Evolutionary conservation across 2,113 vertebrate species (phyloP).

Genomic region (Propithecus coquereli): DNA sequence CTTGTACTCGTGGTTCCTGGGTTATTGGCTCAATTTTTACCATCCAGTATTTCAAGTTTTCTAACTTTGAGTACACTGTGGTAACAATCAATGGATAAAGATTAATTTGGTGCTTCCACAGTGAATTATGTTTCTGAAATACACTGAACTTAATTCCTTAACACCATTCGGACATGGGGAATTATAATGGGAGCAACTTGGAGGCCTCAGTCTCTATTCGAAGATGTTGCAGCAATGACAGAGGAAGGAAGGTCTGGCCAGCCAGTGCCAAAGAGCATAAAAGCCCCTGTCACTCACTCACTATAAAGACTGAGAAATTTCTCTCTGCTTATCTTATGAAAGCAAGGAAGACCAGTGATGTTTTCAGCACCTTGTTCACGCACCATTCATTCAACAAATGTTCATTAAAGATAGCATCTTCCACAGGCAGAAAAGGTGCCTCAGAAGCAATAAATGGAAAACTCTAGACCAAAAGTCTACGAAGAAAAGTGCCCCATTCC

Average conservation of each 20-base stretch:
- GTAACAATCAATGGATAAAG: background rate
- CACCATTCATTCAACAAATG: background rate
- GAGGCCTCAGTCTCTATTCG: background rate
- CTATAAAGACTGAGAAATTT: background rate
- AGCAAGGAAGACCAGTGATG: accelerated
- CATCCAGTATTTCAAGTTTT: background rate
- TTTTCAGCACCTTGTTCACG: background rate
- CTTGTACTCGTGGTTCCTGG: background rate
- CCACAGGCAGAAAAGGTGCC: background rate
- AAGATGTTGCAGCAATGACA: background rate
- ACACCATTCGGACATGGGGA: background rate
- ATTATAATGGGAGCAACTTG: background rate
- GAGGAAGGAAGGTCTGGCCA: background rate
- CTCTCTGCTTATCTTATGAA: background rate
- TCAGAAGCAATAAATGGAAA: background rate
- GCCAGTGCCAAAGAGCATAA: background rate
- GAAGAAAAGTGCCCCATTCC: background rate
- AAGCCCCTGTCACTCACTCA: background rate
- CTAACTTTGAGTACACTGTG: background rate
- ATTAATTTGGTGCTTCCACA: background rate
- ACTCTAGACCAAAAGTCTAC: background rate
- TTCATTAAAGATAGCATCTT: background rate
- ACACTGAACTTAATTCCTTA: background rate
- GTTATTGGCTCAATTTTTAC: background rate
- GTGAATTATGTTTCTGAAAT: background rate